Evolutionary conservation across 2,113 vertebrate species (phyloP).

Genomic region (Rhipidura dahli): DNA sequence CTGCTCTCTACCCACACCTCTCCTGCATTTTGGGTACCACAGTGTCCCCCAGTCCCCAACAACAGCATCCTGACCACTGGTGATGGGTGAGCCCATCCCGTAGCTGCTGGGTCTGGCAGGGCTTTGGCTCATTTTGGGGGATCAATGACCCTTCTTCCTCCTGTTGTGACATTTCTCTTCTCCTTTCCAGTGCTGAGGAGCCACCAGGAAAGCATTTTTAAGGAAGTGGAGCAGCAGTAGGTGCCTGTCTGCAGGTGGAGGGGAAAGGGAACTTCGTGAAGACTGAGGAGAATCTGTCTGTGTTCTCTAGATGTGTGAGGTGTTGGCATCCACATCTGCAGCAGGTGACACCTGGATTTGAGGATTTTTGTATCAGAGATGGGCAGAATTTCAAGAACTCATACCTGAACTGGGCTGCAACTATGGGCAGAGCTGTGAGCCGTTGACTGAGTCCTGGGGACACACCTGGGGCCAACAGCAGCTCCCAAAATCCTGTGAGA

Average conservation of each 20-base stretch:
- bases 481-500: not conserved
- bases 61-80: rapidly evolving
- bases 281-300: rapidly evolving
- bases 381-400: not conserved
- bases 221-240: not conserved
- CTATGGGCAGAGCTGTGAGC: rapidly evolving
- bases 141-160: not conserved
- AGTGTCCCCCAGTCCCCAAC: not conserved
- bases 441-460: not conserved
- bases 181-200: not conserved
- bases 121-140: not conserved
- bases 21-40: rapidly evolving
- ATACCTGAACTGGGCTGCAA: rapidly evolving
- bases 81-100: rapidly evolving
- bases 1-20: not conserved
- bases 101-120: not conserved
- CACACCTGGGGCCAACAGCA: rapidly evolving
- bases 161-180: not conserved
- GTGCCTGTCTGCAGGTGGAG: not conserved
- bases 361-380: not conserved
- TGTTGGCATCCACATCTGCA: not conserved
- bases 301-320: not conserved
- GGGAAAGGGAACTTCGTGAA: not conserved
- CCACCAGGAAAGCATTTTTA: not conserved
- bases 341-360: not conserved